phyloP scores from a whole-genome alignment of 2,113 vertebrate genomes.

The Nannobrachium achirus region DNA sequence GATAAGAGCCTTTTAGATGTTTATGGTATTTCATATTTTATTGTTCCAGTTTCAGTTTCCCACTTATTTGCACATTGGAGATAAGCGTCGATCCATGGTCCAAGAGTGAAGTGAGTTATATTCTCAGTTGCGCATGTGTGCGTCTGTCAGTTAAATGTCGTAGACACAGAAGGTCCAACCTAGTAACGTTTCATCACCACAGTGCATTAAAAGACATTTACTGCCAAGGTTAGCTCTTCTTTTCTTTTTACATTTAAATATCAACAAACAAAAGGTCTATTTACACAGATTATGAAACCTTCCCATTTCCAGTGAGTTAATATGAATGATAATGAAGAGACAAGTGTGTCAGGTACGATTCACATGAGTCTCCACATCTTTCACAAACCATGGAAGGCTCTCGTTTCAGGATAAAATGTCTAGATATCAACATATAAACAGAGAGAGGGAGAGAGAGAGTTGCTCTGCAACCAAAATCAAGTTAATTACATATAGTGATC shows the following conservation, averaged over 20 bases:
- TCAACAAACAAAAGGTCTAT: slow-evolving; percentile 70
- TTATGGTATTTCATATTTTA: slow-evolving; percentile 40
- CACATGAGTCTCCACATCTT: slow-evolving; percentile 84
- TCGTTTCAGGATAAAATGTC: slow-evolving; percentile 81
- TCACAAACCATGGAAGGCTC: slow-evolving; percentile 73
- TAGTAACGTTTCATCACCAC: slow-evolving; percentile 48
- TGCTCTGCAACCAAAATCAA: slow-evolving; percentile 91
- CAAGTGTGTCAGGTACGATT: slow-evolving; percentile 72
- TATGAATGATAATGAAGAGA: slow-evolving; percentile 68
- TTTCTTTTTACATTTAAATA: slow-evolving; percentile 80
- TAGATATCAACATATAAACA: slow-evolving; percentile 80
- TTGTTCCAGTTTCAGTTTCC: slow-evolving; percentile 78
- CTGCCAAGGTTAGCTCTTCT: slow-evolving; percentile 37
- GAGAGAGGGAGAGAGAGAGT: slow-evolving; percentile 69
- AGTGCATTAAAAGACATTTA: slow-evolving; percentile 62
- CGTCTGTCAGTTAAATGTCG: slow-evolving; percentile 31
- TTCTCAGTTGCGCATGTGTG: slow-evolving; percentile 28
- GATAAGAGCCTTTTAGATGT: not conserved
- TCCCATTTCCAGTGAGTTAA: slow-evolving; percentile 84
- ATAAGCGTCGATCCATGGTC: slow-evolving; percentile 60
- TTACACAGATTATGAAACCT: slow-evolving; percentile 82
- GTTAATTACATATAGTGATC: slow-evolving; percentile 78
- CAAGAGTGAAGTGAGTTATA: slow-evolving; percentile 45
- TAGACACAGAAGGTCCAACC: slow-evolving; percentile 45
- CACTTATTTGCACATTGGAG: slow-evolving; percentile 68